Percentiles rank a stretch among this genome's conserved stretches.
Evolutionary conservation across 1,140 invertebrate genomes (phyloP).

Genomic region (Rhynchophorus ferrugineus): DNA sequence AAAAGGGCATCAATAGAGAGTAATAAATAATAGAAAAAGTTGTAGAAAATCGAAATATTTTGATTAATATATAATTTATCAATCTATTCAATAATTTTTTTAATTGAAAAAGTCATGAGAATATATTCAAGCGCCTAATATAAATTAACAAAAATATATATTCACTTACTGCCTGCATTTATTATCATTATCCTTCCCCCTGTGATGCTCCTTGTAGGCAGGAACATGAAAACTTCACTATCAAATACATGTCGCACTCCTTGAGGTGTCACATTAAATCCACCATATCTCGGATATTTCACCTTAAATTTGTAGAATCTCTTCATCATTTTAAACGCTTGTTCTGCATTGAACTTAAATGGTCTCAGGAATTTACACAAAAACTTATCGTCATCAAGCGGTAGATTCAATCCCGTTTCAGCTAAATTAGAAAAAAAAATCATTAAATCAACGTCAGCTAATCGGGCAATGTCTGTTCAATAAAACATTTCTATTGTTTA

Average conservation of each 20-base stretch:
- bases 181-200: conserved; percentile 51
- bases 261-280: conserved; percentile 44
- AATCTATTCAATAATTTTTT: too few species aligned
- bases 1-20: too few species aligned
- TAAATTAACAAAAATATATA: too few species aligned
- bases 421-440: conserved; percentile 24
- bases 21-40: too few species aligned
- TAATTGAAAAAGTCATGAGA: too few species aligned
- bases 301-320: conserved; percentile 50
- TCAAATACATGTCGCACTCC: conserved; percentile 44
- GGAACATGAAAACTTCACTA: conserved; percentile 47
- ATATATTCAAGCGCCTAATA: too few species aligned
- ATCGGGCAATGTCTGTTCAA: too few species aligned
- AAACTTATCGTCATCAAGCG: conserved; percentile 60
- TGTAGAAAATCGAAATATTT: too few species aligned
- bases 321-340: conserved; percentile 60
- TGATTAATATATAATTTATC: too few species aligned
- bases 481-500: too few species aligned
- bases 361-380: conserved; percentile 67
- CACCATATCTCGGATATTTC: conserved; percentile 49
- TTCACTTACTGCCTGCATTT: conserved; percentile 49
- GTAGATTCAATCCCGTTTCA: conserved; percentile 51
- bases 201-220: conserved; percentile 47
- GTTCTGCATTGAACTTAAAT: conserved; percentile 73
- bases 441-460: too few species aligned